A percentile compares a stretch with the other conserved stretches of the same genome.
Conservation (phyloP, 1,140 invertebrate genomes). For the Bombyx mori region DNA sequence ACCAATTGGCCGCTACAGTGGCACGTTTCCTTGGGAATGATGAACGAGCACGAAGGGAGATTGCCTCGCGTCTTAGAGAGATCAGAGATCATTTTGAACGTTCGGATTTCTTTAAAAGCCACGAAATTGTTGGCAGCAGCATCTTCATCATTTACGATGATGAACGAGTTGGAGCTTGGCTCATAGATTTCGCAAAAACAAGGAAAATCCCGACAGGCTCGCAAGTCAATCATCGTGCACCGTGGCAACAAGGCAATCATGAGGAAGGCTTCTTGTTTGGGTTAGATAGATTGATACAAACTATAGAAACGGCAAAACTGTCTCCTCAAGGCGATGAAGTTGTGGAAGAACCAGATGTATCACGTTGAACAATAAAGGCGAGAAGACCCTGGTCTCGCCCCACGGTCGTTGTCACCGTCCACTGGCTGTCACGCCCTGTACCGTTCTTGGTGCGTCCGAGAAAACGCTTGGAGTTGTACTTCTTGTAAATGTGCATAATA, state of each 20-base stretch:
- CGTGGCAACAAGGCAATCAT: slow-evolving; percentile 92
- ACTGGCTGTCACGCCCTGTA: slow-evolving; percentile 31
- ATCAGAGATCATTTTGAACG: slow-evolving; percentile 85
- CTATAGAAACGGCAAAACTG: slow-evolving; percentile 50
- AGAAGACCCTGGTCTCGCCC: slow-evolving; percentile 47
- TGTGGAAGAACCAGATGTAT: slow-evolving; percentile 48
- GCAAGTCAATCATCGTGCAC: slow-evolving; percentile 80
- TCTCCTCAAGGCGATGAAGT: slow-evolving; percentile 25
- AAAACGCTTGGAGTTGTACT: slow-evolving; percentile 46
- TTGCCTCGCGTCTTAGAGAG: slow-evolving; percentile 82
- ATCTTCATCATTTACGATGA: slow-evolving; percentile 95
- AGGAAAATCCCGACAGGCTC: slow-evolving; percentile 79
- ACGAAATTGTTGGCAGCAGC: slow-evolving; percentile 96
- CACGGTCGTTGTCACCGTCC: slow-evolving; percentile 45
- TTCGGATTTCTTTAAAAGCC: slow-evolving; percentile 89
- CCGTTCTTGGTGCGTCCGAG: slow-evolving; percentile 27
- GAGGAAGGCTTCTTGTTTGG: slow-evolving; percentile 95
- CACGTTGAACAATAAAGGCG: slow-evolving; percentile 47
- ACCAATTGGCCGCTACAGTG: slow-evolving; percentile 85
- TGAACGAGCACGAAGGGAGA: slow-evolving; percentile 76
- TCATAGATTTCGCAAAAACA: slow-evolving; percentile 98
- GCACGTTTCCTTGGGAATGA: slow-evolving; percentile 82
- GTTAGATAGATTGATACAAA: slow-evolving; percentile 84
- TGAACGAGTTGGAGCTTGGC: slow-evolving; percentile 89
- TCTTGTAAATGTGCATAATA: slow-evolving; percentile 52